A percentile compares a stretch with the other conserved stretches of the same genome.
Evolutionary conservation across 2,888 invertebrate species (phyloP).

Genomic region (Caenorhabditis sp.): DNA sequence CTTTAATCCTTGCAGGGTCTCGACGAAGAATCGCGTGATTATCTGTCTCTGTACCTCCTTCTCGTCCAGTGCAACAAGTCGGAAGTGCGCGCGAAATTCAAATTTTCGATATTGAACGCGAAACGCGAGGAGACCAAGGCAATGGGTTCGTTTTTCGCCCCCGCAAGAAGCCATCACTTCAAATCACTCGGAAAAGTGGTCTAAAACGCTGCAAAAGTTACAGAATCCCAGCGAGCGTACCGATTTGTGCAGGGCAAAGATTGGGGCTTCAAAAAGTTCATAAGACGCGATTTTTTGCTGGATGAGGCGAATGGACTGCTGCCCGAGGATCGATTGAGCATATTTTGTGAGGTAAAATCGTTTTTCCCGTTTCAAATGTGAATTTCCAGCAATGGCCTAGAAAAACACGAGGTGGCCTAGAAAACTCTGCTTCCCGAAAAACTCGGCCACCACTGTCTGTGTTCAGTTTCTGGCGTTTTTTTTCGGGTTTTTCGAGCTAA

Average conservation of each 20-base stretch:
- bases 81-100: conserved; percentile 99
- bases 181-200: neutral
- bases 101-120: conserved; percentile 99
- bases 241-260: conserved; percentile 99
- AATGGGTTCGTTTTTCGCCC: conserved; percentile 90
- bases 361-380: neutral
- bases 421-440: neutral
- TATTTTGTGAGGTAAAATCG: conserved; percentile 90
- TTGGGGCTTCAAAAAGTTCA: conserved; percentile 99
- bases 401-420: neutral
- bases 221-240: conserved; percentile 91
- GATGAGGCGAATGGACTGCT: conserved; percentile 98
- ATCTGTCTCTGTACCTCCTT: conserved; percentile 96
- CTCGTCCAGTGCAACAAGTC: conserved; percentile 99
- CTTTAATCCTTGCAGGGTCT: conserved; percentile 80
- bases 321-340: conserved; percentile 98
- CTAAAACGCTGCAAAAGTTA: conserved; percentile 81
- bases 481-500: neutral
- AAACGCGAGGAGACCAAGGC: conserved; percentile 99
- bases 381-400: neutral
- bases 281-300: conserved; percentile 96
- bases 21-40: conserved; percentile 99
- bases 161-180: too few species aligned
- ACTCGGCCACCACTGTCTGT: neutral
- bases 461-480: neutral